These are phyloP conservation scores for Notechis scutatus DNA, from an alignment of 2,113 vertebrate species.

Conservation along the genomic window DNA sequence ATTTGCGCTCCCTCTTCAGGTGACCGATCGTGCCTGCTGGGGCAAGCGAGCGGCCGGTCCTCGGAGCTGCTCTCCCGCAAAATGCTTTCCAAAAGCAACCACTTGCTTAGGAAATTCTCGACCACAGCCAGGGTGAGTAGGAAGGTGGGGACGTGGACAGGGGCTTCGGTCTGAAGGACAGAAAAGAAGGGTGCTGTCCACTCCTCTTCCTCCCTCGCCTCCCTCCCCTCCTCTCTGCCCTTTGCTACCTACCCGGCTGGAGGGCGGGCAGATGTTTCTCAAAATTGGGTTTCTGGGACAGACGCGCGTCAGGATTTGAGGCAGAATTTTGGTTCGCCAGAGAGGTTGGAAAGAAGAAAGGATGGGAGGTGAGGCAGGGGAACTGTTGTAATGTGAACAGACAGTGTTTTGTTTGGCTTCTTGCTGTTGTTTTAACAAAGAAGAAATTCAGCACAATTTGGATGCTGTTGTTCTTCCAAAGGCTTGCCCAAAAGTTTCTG, in stretches of 20 bases:
- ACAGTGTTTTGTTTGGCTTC: neutral
- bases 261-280: neutral
- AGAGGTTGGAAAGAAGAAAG: neutral
- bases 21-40: neutral
- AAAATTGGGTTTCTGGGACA: neutral
- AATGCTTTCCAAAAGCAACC: conserved; percentile 81
- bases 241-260: neutral
- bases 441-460: neutral
- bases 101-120: conserved; percentile 80
- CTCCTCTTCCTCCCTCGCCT: neutral
- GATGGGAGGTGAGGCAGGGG: neutral
- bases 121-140: conserved; percentile 80
- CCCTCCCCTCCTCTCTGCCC: neutral
- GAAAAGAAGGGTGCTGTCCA: neutral
- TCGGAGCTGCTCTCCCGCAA: neutral
- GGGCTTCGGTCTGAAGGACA: neutral
- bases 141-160: neutral
- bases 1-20: too few relatives aligned
- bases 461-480: neutral
- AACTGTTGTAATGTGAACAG: neutral
- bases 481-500: neutral
- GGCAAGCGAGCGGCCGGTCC: neutral
- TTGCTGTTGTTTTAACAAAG: neutral
- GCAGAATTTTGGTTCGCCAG: neutral
- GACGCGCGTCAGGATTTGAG: neutral